Percentiles rank a stretch among this genome's conserved stretches.
These are phyloP conservation scores for Hyla sarda DNA, from an alignment of 2,113 vertebrate species.

Conservation along the genomic window DNA sequence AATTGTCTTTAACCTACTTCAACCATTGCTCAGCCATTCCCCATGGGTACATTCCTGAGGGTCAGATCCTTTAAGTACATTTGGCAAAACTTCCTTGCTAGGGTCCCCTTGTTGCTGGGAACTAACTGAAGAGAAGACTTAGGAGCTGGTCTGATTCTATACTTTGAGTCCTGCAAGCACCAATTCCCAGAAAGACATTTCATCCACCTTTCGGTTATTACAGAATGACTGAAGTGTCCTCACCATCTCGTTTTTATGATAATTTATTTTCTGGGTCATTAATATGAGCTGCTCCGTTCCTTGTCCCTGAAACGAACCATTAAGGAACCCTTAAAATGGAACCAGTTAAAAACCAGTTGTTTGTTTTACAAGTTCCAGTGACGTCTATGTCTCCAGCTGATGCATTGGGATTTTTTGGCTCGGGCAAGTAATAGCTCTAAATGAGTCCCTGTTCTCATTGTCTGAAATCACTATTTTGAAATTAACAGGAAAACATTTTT, in stretches of 20 bases:
- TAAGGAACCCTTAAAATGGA: too few relatives aligned
- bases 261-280: neutral
- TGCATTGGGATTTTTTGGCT: neutral
- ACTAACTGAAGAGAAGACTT: too few relatives aligned
- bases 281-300: neutral
- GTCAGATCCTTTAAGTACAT: too few relatives aligned
- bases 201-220: neutral
- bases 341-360: constrained; percentile 19
- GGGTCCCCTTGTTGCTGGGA: too few relatives aligned
- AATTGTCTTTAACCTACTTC: neutral
- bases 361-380: neutral
- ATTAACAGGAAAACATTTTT: neutral
- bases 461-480: neutral
- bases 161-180: neutral
- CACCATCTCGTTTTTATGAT: neutral
- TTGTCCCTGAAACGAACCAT: constrained; percentile 8
- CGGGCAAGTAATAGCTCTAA: neutral
- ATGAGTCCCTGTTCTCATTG: neutral
- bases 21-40: neutral
- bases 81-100: too few relatives aligned
- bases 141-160: neutral
- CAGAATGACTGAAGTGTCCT: neutral
- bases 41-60: too few relatives aligned
- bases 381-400: neutral
- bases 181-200: neutral